Evolutionary conservation across 2,888 invertebrate species (phyloP).

Genomic region (Chirona hameri): DNA sequence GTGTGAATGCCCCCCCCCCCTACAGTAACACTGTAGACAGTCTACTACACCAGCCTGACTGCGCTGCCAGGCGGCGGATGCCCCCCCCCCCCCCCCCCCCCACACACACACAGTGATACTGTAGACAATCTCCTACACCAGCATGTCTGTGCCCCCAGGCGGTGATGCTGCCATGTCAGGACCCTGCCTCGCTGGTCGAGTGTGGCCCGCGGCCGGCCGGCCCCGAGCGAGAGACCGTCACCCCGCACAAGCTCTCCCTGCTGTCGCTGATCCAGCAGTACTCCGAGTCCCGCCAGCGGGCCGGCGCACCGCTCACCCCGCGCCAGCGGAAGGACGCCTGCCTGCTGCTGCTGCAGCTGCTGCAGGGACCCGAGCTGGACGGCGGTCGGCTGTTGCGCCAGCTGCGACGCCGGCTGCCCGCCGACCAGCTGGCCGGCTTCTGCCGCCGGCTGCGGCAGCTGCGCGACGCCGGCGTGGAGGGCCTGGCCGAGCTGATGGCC

Average conservation of each 20-base stretch:
- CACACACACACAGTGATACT: no score
- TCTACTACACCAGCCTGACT: no score
- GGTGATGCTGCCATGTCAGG: not conserved
- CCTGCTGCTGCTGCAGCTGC: constrained; percentile 70
- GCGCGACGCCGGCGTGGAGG: not conserved
- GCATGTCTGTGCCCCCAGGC: not conserved
- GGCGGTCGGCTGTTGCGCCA: not conserved
- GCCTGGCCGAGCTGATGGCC: constrained; percentile 13
- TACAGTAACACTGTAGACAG: no score
- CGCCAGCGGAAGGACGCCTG: constrained; percentile 72
- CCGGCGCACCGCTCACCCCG: constrained; percentile 44
- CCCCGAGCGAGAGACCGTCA: not conserved
- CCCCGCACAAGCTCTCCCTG: constrained; percentile 13
- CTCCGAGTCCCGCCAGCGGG: not conserved
- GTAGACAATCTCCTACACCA: no score
- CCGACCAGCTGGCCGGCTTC: not conserved
- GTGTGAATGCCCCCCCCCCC: no score
- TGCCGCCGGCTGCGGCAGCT: not conserved
- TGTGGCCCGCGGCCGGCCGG: not conserved
- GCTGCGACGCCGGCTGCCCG: not conserved
- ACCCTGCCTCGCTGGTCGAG: not conserved
- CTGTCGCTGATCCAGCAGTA: not conserved
- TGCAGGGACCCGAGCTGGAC: constrained; percentile 53
- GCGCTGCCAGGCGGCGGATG: not conserved
- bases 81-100: no score